These are phyloP conservation scores for Argyra leucocephala DNA, from an alignment of 2,888 invertebrate genomes.

Conservation along the genomic window DNA sequence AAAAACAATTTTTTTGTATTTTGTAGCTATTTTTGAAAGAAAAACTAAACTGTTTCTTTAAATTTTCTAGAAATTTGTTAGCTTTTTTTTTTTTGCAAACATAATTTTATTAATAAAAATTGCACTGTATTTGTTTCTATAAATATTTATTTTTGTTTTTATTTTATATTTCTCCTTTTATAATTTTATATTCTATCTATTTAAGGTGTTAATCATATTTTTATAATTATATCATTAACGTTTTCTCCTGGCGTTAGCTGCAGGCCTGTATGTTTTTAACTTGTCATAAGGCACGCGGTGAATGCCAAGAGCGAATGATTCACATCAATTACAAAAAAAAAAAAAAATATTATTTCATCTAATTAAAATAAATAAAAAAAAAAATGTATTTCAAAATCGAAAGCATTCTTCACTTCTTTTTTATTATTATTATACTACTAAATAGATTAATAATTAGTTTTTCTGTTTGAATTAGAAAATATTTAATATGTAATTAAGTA, in stretches of 20 bases:
- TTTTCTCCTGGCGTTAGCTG: constrained; percentile 92
- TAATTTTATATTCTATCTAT: not conserved
- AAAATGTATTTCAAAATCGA: not conserved
- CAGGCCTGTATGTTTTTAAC: constrained; percentile 76
- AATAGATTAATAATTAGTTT: no score
- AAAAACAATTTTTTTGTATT: no score
- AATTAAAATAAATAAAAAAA: not conserved
- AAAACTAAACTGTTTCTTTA: no score
- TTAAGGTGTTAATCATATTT: not conserved
- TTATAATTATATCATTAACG: not conserved
- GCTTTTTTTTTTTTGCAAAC: not conserved
- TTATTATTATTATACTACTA: not conserved
- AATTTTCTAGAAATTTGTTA: not conserved
- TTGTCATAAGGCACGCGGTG: constrained; percentile 99
- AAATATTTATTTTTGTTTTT: not conserved
- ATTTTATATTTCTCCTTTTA: not conserved
- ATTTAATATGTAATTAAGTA: no score
- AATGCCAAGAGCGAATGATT: constrained; percentile 94
- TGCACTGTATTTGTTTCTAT: no score
- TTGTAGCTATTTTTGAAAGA: no score
- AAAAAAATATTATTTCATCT: not conserved
- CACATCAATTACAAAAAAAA: constrained; percentile 35
- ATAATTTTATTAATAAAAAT: no score
- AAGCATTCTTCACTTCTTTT: not conserved
- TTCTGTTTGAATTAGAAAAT: no score